Base-by-base conservation (phyloP, 2,888 invertebrate species). In the Trissonchulus latispiculum region DNA sequence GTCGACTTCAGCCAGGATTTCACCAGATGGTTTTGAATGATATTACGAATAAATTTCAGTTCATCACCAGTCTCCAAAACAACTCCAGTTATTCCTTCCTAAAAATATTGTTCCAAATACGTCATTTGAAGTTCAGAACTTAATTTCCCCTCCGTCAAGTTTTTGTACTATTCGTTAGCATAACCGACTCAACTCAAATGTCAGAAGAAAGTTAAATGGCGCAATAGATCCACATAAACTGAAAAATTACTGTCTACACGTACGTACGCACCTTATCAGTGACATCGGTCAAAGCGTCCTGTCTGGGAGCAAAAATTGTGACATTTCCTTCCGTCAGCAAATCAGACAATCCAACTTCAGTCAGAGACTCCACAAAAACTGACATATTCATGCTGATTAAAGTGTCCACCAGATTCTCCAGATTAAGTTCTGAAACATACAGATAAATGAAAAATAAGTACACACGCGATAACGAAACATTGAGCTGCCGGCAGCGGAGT, bases 21-120 rank as follows among this genome's bases (percentile, higher is more conserved):
- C 0, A 79, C 78, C 36, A 83, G 75, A 75, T 83, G 83, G 61
- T 80, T 77, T 59, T 80, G 77, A 23, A 83, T 72, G 3, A 80
- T 72, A 48, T 78, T 75, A 71, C 78, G 76, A 8, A 81, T 75
- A 72, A 79, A 76, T 3, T 77, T 73, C 15, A 79, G 75, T 18
- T 80, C 48, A 36, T n/a, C 61, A 18, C 28, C 35, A 61, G 36
- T 61, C n/a, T 48, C 59, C 33, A 35, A 18, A 23, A 36, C 33
- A 31, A 70, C 70, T 31, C 18, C 29, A 3, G 18, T n/a, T 18
- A 70, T 37, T 3, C 33, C 70, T 31, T 70, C 59, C 70, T 70
- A 32, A 37, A 70, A n/a, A 8, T 15, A 15, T 48, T 23, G 23
- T 48, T 48, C 48, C n/a, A n/a, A n/a, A n/a, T n/a, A n/a, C n/a